Conservation (phyloP, 2,888 invertebrate genomes). For the Heliconius hortense region DNA sequence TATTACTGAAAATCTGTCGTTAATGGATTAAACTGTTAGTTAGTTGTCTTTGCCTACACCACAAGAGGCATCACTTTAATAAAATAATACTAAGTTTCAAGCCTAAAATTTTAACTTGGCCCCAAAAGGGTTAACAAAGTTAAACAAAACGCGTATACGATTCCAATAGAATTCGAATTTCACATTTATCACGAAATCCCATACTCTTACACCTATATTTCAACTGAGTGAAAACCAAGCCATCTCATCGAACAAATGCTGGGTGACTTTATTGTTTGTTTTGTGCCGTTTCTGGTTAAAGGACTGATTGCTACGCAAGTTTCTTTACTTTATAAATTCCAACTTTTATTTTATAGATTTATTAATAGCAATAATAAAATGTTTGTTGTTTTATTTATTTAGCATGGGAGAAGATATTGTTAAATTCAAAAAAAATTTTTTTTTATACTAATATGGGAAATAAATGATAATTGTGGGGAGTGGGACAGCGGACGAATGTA, state of each 20-base stretch:
- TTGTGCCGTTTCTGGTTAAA: slow-evolving; percentile 1
- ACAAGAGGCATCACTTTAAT: no score
- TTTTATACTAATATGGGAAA: not conserved
- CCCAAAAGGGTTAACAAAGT: slow-evolving; percentile 5
- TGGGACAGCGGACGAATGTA: not conserved
- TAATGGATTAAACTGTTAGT: no score
- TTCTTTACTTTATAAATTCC: slow-evolving; percentile 4
- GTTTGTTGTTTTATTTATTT: not conserved
- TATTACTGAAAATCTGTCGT: no score
- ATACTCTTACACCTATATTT: slow-evolving; percentile 30
- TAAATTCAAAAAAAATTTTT: not conserved
- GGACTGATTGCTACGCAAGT: slow-evolving; percentile 1
- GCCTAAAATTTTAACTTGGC: not conserved
- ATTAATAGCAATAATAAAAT: not conserved
- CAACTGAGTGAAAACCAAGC: slow-evolving; percentile 29
- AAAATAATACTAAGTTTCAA: not conserved
- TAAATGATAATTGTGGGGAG: not conserved
- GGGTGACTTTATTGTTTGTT: slow-evolving; percentile 33
- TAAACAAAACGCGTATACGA: slow-evolving; percentile 17
- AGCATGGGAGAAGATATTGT: not conserved
- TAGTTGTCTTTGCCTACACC: no score
- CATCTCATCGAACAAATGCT: slow-evolving; percentile 35
- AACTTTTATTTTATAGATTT: not conserved
- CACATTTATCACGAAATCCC: slow-evolving; percentile 24
- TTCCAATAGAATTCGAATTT: slow-evolving; percentile 13